These are phyloP conservation scores for Lordiphosa collinella DNA, from an alignment of 1,140 invertebrate species.

Conservation along the genomic window DNA sequence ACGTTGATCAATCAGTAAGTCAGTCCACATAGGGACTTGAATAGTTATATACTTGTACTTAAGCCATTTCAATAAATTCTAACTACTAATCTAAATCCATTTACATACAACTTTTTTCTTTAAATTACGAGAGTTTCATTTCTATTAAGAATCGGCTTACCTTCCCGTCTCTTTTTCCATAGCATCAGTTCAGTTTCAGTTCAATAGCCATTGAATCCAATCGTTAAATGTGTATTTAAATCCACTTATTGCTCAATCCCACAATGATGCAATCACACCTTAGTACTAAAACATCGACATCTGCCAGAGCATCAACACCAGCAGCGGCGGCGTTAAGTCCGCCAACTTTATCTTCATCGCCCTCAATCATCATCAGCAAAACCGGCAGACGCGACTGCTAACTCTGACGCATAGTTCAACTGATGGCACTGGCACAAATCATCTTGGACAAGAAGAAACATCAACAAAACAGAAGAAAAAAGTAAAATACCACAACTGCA, in stretches of 20 bases:
- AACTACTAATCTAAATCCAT: no score
- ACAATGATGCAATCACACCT: conserved; percentile 48
- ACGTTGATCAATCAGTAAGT: no score
- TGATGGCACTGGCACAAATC: conserved; percentile 59
- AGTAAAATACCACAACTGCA: conserved; percentile 20
- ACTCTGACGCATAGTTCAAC: conserved; percentile 49
- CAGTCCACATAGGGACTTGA: no score
- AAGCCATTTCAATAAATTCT: no score
- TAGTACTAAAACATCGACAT: conserved; percentile 38
- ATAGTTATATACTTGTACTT: no score
- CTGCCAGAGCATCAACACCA: conserved; percentile 31
- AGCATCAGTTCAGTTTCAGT: conserved; percentile 9
- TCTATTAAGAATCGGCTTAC: no score
- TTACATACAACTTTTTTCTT: no score
- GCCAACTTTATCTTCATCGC: conserved; percentile 15
- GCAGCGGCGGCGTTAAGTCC: conserved; percentile 2
- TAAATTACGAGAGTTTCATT: no score
- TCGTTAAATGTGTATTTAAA: conserved; percentile 51
- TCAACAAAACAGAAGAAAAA: conserved; percentile 17
- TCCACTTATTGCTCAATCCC: conserved; percentile 47
- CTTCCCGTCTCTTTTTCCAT: no score
- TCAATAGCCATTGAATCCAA: conserved; percentile 18
- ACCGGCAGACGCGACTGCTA: conserved; percentile 5
- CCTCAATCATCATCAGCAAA: conserved; percentile 24
- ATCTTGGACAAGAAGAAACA: conserved; percentile 29